A percentile compares a stretch with the other conserved stretches of the same genome.
Conservation (phyloP, 92 coral and sea anemone genomes). For the Pocillopora grandis region DNA sequence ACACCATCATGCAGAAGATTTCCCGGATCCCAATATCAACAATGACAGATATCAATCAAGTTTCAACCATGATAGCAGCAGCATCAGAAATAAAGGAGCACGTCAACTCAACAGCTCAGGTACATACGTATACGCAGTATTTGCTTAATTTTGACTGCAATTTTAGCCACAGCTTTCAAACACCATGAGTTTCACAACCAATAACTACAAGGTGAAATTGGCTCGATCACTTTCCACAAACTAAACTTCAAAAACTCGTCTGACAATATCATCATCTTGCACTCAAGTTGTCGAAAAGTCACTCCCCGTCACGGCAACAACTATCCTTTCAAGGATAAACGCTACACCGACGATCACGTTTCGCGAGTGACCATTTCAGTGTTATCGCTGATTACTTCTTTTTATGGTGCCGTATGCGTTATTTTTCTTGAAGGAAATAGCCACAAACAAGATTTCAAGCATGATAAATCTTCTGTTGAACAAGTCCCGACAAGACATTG, state of each 20-base stretch:
- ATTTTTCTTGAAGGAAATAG: conserved; percentile 31
- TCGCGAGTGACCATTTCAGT: neutral
- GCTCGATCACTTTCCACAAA: too few relatives aligned
- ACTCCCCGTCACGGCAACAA: too few relatives aligned
- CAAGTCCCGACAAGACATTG: conserved; percentile 54
- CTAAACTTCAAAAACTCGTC: too few relatives aligned
- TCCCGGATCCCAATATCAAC: conserved; percentile 51
- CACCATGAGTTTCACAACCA: too few relatives aligned
- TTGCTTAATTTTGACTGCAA: too few relatives aligned
- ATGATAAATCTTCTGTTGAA: conserved; percentile 43
- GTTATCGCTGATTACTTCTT: neutral
- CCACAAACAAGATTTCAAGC: conserved; percentile 36
- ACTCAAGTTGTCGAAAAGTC: too few relatives aligned
- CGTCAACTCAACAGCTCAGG: conserved; percentile 63
- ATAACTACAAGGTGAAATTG: too few relatives aligned
- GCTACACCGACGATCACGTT: too few relatives aligned
- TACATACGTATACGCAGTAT: neutral
- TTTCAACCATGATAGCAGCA: conserved; percentile 55
- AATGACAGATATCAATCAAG: conserved; percentile 56
- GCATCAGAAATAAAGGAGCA: conserved; percentile 55
- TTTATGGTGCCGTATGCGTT: neutral
- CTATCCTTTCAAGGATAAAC: too few relatives aligned
- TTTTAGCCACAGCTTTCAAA: too few relatives aligned
- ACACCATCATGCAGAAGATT: conserved; percentile 51
- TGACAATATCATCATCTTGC: too few relatives aligned